Evolutionary conservation across 2,888 invertebrate genomes (phyloP).

Genomic region (Capitulum mitella): DNA sequence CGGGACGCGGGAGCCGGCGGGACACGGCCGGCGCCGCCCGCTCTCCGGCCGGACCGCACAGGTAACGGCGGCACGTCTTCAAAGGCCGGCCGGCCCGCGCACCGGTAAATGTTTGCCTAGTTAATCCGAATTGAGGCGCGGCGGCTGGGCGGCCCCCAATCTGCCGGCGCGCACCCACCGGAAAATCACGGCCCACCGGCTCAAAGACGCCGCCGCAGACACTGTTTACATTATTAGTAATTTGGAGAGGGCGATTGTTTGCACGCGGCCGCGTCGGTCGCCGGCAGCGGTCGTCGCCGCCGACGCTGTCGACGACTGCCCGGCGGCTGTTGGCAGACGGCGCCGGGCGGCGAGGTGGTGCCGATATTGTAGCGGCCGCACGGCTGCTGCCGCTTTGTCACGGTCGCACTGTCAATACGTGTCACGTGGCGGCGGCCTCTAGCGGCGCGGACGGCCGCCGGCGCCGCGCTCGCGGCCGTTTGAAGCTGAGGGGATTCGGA

Average conservation of each 20-base stretch:
- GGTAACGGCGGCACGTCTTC: not conserved
- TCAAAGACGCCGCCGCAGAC: not conserved
- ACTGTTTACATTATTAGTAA: constrained; percentile 18
- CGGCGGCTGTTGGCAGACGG: not conserved
- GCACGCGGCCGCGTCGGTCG: not conserved
- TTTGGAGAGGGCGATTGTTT: constrained; percentile 7
- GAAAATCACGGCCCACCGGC: not conserved
- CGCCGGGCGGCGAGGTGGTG: not conserved
- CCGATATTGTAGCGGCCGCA: not conserved
- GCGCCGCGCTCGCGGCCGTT: not conserved
- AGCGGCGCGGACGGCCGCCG: not conserved
- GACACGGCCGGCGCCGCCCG: not conserved
- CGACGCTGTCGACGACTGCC: constrained; percentile 1
- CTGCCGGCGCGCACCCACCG: not conserved
- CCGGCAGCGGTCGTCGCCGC: not conserved
- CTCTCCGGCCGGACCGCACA: not conserved
- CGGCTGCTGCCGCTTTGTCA: not conserved
- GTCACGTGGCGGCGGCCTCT: not conserved
- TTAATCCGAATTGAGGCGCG: constrained; percentile 14
- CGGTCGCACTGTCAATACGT: not conserved
- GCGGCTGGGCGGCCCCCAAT: not conserved
- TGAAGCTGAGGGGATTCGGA: not conserved
- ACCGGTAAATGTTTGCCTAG: constrained; percentile 5
- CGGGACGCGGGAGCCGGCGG: not conserved
- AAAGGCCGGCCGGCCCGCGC: not conserved